These are phyloP conservation scores for Agonopterix alstromeriana DNA, from an alignment of 2,888 invertebrate species.

Conservation along the genomic window DNA sequence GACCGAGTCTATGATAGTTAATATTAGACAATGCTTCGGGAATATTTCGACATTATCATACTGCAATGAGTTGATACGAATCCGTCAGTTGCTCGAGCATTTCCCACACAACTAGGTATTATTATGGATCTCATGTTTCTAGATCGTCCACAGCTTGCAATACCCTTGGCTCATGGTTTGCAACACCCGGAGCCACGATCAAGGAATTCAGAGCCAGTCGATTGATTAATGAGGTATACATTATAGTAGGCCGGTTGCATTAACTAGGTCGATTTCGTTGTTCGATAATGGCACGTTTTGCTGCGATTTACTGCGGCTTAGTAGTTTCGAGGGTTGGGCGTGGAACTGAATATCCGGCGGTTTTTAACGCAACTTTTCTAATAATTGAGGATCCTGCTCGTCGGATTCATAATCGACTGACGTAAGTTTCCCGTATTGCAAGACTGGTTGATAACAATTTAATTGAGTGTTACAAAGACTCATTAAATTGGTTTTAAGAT, in stretches of 20 bases:
- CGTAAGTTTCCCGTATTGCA: slow-evolving; percentile 1
- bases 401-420: background rate
- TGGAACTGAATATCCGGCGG: slow-evolving; percentile 19
- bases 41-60: slow-evolving; percentile 39
- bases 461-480: no score
- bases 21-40: slow-evolving; percentile 18
- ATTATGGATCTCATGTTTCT: slow-evolving; percentile 40
- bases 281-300: slow-evolving; percentile 31
- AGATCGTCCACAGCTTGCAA: slow-evolving; percentile 26
- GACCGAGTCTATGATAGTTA: slow-evolving; percentile 3
- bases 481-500: no score
- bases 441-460: background rate
- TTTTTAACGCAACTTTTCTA: background rate
- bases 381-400: slow-evolving; percentile 9
- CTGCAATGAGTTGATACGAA: slow-evolving; percentile 31
- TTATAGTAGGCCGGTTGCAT: slow-evolving; percentile 28
- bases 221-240: slow-evolving; percentile 46
- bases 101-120: slow-evolving; percentile 45
- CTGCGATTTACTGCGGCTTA: slow-evolving; percentile 16
- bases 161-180: slow-evolving; percentile 27
- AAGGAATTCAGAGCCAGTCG: slow-evolving; percentile 26
- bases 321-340: slow-evolving; percentile 17
- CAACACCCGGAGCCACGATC: slow-evolving; percentile 37
- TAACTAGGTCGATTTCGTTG: slow-evolving; percentile 45
- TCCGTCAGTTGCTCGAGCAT: slow-evolving; percentile 26